Conservation (phyloP, 2,888 invertebrate species). For the Drosophila neutralis region DNA sequence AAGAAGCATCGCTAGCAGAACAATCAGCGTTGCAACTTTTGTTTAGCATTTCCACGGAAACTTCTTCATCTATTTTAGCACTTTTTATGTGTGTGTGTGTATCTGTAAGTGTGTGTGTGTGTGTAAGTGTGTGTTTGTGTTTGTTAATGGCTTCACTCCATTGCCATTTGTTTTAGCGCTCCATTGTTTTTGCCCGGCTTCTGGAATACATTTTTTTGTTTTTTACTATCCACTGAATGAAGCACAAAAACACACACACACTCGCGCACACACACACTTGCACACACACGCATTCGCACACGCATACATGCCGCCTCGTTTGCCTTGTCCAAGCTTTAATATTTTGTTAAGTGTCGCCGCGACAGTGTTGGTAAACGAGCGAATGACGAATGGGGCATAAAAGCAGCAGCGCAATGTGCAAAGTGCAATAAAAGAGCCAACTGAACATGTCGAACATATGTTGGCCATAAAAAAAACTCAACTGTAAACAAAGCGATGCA, state of each 20-base stretch:
- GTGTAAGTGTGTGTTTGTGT: conserved; percentile 32
- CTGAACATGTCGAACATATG: conserved; percentile 71
- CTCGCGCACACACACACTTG: neutral
- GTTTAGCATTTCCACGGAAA: conserved; percentile 48
- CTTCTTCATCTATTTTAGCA: conserved; percentile 62
- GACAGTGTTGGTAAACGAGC: conserved; percentile 63
- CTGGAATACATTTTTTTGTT: conserved; percentile 41
- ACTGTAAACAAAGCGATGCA: conserved; percentile 67
- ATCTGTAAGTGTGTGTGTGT: conserved; percentile 23
- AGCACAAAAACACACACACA: neutral
- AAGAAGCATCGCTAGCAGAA: conserved; percentile 29
- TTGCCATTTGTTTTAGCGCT: conserved; percentile 66
- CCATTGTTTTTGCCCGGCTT: conserved; percentile 63
- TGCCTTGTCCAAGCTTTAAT: conserved; percentile 33
- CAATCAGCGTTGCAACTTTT: conserved; percentile 57
- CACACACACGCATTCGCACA: neutral
- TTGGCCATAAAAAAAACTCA: conserved; percentile 63
- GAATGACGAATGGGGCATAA: conserved; percentile 31
- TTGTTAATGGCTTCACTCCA: conserved; percentile 73
- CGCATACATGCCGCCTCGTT: neutral
- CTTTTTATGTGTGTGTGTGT: conserved; percentile 25
- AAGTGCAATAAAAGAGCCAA: conserved; percentile 57
- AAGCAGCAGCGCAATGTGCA: conserved; percentile 40
- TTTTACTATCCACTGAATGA: conserved; percentile 25
- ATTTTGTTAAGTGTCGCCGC: conserved; percentile 55